Evolutionary conservation across 2,888 invertebrate species (phyloP), one percentile per base, ranked within the genome.

Genomic region (Trachelus tabidus): DNA sequence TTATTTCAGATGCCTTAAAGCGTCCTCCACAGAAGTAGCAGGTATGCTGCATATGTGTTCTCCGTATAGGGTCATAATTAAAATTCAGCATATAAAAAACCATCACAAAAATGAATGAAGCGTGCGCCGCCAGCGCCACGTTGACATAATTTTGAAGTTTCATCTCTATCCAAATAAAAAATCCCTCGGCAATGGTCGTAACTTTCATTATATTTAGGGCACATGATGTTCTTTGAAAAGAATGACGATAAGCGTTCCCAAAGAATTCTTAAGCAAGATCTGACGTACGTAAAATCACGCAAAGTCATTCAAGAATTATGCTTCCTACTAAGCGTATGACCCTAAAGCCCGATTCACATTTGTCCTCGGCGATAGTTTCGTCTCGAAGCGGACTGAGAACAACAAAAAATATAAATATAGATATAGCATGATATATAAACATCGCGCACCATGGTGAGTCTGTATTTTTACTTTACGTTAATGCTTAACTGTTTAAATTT

Each of bases 1-100:
- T 83, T 71, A 71, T 71, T 71, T 71, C 71, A 71, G 71, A 71
- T 31, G 33, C 31, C n/a, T 33, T 31, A 31, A 71, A 71, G 71
- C 34, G 1, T n/a, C 31, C 12, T 9, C 6, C 34, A 31, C 71
- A 31, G 71, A 71, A 71, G 31, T 30, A 71, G 31, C 31, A 31
- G 71, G 12, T n/a, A 56, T 56, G 56, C 56, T 56, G 56, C 56
- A 12, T 12, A 3, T 35, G 35, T 35, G 3, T 3, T 12, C 35
- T 35, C 35, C 35, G 35, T 12, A 35, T 35, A 35, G 35, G 12
- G 35, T 12, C 23, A 56, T 23, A 56, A 56, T 23, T 23, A 1
- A 56, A 56, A 56, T 56, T 56, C 9, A 9, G 56, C 56, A 56
- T 9, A 23, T 4, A 23, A 56, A 1, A 56, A 56, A 56, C 23